Evolutionary conservation across 2,888 invertebrate genomes (phyloP).

Genomic region (Cryptus armator): DNA sequence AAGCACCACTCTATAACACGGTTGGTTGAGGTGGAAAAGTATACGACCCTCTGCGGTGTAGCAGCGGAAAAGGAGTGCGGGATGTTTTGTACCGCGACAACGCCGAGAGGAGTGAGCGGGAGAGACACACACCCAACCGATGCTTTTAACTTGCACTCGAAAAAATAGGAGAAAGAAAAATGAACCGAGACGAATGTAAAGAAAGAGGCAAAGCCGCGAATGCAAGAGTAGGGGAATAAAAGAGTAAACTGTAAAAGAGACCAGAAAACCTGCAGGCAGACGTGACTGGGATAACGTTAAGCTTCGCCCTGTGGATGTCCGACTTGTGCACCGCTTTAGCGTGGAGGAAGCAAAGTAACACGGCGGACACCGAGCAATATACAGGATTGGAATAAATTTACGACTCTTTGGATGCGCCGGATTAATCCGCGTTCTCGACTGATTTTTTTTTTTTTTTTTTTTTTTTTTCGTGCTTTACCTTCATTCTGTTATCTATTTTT

Average conservation of each 20-base stretch:
- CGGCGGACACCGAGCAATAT: slow-evolving; percentile 56
- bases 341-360: slow-evolving; percentile 22
- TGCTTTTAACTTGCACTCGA: slow-evolving; percentile 54
- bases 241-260: slow-evolving; percentile 6
- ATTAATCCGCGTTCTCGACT: slow-evolving; percentile 73
- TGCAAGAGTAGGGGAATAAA: slow-evolving; percentile 19
- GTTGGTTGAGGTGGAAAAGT: slow-evolving; percentile 10
- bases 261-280: slow-evolving; percentile 57
- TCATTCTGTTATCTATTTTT: slow-evolving; percentile 33
- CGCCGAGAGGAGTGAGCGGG: not conserved
- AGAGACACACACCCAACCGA: not conserved
- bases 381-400: slow-evolving; percentile 80
- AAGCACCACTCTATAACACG: not conserved
- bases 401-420: slow-evolving; percentile 72
- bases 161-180: slow-evolving; percentile 45
- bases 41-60: slow-evolving; percentile 40
- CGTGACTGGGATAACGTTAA: slow-evolving; percentile 81
- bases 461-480: not conserved
- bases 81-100: slow-evolving; percentile 49
- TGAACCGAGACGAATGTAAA: slow-evolving; percentile 39
- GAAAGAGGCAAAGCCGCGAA: slow-evolving; percentile 5
- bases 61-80: slow-evolving; percentile 21
- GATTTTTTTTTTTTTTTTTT: slow-evolving; percentile 49
- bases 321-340: slow-evolving; percentile 58
- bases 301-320: slow-evolving; percentile 72